Percentiles rank a stretch among this genome's conserved stretches.
Conservation (phyloP, 1,140 invertebrate species). For the Ylistrum balloti region DNA sequence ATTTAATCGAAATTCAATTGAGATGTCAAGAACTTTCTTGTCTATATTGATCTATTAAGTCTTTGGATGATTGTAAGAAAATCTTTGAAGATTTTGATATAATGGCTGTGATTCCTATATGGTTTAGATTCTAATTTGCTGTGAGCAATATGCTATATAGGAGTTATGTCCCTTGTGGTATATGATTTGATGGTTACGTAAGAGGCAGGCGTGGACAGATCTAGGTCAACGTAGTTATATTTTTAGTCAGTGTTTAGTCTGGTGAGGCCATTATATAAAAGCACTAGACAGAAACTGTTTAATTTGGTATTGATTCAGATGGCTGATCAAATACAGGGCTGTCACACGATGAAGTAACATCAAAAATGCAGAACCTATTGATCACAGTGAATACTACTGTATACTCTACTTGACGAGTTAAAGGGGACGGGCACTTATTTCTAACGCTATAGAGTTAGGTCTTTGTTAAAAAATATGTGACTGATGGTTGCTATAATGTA, state of each 20-base stretch:
- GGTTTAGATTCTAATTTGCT: too few relatives aligned
- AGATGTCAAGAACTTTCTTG: too few relatives aligned
- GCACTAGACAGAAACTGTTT: constrained; percentile 19
- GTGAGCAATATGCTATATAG: neutral
- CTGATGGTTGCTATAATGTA: neutral
- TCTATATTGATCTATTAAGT: too few relatives aligned
- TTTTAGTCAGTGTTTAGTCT: neutral
- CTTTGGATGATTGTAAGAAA: too few relatives aligned
- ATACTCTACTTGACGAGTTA: too few relatives aligned
- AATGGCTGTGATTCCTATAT: too few relatives aligned
- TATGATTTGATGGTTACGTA: neutral
- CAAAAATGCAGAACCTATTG: neutral
- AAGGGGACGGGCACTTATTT: neutral
- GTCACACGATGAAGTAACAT: neutral
- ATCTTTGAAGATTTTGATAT: too few relatives aligned
- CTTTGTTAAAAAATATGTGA: neutral
- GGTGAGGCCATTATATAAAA: neutral
- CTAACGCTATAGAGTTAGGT: neutral
- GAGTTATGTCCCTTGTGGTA: constrained; percentile 13
- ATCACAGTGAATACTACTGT: neutral
- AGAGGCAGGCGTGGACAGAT: neutral
- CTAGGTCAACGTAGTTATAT: constrained; percentile 5
- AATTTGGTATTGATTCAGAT: constrained; percentile 29
- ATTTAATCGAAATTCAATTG: too few relatives aligned
- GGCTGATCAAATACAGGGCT: neutral